A percentile compares a stretch with the other conserved stretches of the same genome.
These are phyloP conservation scores for Frankliniella intonsa DNA, from an alignment of 2,888 invertebrate genomes.

Conservation along the genomic window DNA sequence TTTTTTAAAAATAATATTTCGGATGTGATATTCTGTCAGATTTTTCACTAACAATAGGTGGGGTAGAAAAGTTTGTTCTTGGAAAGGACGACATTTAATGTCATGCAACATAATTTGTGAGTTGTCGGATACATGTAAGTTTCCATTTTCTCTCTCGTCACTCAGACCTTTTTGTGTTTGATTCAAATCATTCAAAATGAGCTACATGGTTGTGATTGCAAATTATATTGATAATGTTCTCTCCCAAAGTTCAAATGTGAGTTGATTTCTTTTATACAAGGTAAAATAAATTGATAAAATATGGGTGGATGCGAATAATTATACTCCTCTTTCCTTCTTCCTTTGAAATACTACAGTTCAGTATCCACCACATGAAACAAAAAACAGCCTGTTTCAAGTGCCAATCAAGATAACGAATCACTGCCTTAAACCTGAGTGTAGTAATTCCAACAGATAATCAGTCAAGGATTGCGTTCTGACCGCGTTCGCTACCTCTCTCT, in stretches of 20 bases:
- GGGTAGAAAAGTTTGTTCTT: background rate
- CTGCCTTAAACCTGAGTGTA: too few species aligned
- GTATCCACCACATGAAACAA: too few species aligned
- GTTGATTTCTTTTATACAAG: background rate
- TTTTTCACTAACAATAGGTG: background rate
- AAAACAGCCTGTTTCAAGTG: too few species aligned
- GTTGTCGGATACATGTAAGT: background rate
- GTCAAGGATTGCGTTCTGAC: too few species aligned
- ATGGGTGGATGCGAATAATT: too few species aligned
- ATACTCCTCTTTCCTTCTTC: too few species aligned
- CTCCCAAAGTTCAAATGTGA: background rate
- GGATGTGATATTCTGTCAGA: background rate
- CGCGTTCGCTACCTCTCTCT: too few species aligned
- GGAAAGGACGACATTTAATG: background rate
- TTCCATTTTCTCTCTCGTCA: background rate
- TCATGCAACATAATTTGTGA: background rate
- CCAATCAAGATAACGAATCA: too few species aligned
- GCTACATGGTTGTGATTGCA: background rate
- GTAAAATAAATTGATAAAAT: too few species aligned
- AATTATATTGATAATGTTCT: background rate
- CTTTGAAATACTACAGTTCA: too few species aligned
- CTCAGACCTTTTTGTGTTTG: background rate
- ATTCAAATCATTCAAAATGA: background rate
- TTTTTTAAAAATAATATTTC: background rate
- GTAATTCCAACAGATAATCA: too few species aligned